Conservation (phyloP, 1,140 invertebrate species). For the Maconellicoccus hirsutus region DNA sequence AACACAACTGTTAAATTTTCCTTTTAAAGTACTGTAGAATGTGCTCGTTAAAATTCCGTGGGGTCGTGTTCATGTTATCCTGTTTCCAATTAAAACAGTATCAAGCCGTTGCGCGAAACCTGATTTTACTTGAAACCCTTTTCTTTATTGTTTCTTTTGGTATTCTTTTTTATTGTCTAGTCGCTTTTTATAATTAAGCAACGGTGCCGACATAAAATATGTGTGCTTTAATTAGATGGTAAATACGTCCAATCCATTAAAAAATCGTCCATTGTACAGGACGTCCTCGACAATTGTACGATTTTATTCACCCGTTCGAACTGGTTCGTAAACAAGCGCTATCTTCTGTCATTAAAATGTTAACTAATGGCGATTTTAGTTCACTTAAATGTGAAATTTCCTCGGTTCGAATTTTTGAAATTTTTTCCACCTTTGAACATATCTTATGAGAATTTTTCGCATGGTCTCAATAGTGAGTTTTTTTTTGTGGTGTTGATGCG, state of each 20-base stretch:
- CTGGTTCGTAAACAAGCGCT: too few relatives aligned
- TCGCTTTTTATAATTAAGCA: conserved; percentile 13
- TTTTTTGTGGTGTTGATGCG: too few relatives aligned
- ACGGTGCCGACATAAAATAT: not conserved
- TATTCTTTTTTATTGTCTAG: not conserved
- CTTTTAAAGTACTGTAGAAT: conserved; percentile 11
- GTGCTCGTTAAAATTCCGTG: conserved; percentile 17
- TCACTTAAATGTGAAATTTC: too few relatives aligned
- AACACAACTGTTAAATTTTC: conserved; percentile 14
- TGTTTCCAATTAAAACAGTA: conserved; percentile 18
- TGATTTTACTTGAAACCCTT: not conserved
- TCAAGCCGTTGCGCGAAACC: not conserved
- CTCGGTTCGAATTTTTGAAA: too few relatives aligned
- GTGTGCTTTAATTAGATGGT: conserved; percentile 5
- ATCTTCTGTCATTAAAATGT: too few relatives aligned
- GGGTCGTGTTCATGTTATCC: conserved; percentile 17
- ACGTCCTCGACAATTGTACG: not conserved
- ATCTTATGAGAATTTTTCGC: too few relatives aligned
- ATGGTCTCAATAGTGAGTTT: too few relatives aligned
- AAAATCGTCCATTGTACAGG: not conserved
- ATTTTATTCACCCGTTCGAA: too few relatives aligned
- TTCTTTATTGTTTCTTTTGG: conserved; percentile 2
- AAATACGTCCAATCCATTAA: not conserved
- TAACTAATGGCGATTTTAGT: too few relatives aligned
- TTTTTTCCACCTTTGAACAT: too few relatives aligned